Evolutionary conservation across 2,797 vertebrate species (phyloP).

Genomic region (Adrianichthys oophorus): DNA sequence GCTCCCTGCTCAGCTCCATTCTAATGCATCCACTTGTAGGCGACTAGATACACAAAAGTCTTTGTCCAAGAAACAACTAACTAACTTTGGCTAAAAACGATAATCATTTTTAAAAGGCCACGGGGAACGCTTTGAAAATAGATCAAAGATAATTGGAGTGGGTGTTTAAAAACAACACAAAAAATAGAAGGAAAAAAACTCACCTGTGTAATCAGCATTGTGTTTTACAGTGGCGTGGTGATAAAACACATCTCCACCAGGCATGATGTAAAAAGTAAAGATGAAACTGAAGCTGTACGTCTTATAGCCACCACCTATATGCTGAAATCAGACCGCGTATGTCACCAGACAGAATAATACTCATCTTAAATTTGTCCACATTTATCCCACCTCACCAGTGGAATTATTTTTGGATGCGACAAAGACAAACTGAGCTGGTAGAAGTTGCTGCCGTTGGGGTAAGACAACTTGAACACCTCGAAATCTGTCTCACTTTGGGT

Average conservation of each 20-base stretch:
- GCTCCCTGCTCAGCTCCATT: no score
- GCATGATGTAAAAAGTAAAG: conserved; percentile 49
- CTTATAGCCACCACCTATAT: conserved; percentile 43
- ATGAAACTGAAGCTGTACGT: conserved; percentile 50
- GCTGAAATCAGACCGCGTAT: conserved; percentile 37
- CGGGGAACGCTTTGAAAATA: no score
- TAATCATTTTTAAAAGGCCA: no score
- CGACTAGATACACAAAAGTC: no score
- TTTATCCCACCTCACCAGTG: conserved; percentile 51
- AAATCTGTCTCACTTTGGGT: conserved; percentile 43
- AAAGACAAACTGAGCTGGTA: conserved; percentile 70
- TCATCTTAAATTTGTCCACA: neutral
- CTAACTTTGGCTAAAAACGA: no score
- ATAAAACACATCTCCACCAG: conserved; percentile 48
- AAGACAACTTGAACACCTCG: conserved; percentile 53
- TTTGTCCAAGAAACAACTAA: no score
- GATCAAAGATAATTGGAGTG: no score
- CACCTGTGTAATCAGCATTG: conserved; percentile 41
- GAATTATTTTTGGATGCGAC: conserved; percentile 65
- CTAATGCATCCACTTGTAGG: no score
- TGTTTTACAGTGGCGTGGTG: conserved; percentile 43
- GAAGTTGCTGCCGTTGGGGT: conserved; percentile 67
- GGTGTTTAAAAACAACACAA: no score
- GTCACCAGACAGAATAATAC: neutral
- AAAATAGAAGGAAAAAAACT: neutral